A percentile compares a stretch with the other conserved stretches of the same genome.
These are phyloP conservation scores for Pocillopora verrucosa DNA, from an alignment of 64 coral and sea anemone species.

Conservation along the genomic window DNA sequence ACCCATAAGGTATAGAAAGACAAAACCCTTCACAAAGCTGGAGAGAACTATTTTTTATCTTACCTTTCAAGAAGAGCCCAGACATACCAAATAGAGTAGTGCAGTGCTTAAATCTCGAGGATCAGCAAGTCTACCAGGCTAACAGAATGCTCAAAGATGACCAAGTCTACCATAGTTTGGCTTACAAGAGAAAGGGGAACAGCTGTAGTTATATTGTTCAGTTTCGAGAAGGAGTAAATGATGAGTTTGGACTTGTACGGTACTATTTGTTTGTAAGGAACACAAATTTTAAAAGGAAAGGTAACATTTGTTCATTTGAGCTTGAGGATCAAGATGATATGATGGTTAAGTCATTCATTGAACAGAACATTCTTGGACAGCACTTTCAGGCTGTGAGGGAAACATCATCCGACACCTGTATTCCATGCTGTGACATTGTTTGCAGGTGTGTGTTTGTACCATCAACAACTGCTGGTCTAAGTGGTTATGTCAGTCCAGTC, in stretches of 20 bases:
- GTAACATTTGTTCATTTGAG: constrained; percentile 12
- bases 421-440: no score
- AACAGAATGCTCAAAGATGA: no score
- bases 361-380: constrained; percentile 3
- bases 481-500: constrained; percentile 10
- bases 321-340: constrained; percentile 9
- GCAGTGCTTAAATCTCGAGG: neutral
- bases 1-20: no score
- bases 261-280: neutral
- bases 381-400: constrained; percentile 21
- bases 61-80: neutral
- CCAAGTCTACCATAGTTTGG: no score
- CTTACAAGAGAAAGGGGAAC: neutral
- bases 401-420: neutral
- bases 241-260: constrained; percentile 25
- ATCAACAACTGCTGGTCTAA: constrained; percentile 18
- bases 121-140: no score
- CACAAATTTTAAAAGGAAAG: constrained; percentile 12
- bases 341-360: constrained; percentile 19
- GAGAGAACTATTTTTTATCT: no score
- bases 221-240: neutral
- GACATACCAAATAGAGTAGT: neutral
- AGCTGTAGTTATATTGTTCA: constrained; percentile 22
- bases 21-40: no score
- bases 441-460: constrained; percentile 21